Conservation (phyloP, 1,140 invertebrate species). For the Pseudomyrmex flavicornis region DNA sequence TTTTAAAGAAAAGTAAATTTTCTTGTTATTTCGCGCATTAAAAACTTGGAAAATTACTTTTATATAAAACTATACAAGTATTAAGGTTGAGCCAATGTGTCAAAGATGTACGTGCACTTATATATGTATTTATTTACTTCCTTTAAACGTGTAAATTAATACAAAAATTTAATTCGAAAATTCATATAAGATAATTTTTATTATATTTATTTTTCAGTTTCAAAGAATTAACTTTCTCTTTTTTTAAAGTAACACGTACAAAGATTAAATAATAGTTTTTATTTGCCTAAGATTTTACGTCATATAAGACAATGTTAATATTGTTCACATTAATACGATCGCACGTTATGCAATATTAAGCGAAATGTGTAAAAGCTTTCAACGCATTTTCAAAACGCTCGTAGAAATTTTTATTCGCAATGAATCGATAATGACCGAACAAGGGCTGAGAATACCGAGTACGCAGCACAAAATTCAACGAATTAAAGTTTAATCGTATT, state of each 20-base stretch:
- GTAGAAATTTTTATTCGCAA: slow-evolving; percentile 32
- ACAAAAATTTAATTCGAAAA: no score
- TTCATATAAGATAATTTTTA: no score
- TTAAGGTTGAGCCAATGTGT: no score
- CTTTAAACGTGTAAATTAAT: no score
- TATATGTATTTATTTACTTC: no score
- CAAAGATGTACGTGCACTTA: no score
- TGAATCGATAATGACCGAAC: slow-evolving; percentile 42
- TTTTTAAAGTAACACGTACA: no score
- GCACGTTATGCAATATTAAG: slow-evolving; percentile 1
- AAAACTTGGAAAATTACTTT: neutral
- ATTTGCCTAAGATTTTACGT: no score
- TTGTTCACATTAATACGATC: neutral
- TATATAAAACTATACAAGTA: neutral
- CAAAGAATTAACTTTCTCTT: no score
- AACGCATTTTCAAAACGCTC: neutral
- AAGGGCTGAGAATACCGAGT: neutral
- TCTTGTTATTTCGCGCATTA: neutral
- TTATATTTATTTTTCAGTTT: no score
- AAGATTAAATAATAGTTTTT: no score
- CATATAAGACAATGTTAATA: slow-evolving; percentile 13
- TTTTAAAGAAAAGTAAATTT: neutral
- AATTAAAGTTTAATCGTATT: slow-evolving; percentile 56
- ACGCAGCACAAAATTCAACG: slow-evolving; percentile 5
- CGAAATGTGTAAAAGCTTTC: neutral